These are phyloP conservation scores for Campylorhamphus procurvoides DNA, from an alignment of 2,113 vertebrate species.

Conservation along the genomic window DNA sequence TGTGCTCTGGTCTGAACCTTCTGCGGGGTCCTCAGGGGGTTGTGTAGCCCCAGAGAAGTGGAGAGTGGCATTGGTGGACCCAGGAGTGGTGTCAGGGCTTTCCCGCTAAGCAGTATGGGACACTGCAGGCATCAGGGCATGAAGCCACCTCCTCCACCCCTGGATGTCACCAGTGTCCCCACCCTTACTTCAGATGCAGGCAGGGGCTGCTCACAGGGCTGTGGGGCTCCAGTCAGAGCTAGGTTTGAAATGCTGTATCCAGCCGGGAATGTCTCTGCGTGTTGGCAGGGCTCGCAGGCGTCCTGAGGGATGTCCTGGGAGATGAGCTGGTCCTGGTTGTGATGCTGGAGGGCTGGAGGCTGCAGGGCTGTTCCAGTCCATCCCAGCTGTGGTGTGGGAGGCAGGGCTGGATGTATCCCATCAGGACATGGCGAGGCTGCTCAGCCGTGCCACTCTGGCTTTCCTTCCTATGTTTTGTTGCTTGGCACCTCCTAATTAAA, in stretches of 20 bases:
- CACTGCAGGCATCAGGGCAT: fast-evolving
- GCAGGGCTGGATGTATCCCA: background rate
- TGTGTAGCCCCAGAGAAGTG: background rate
- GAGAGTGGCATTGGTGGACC: background rate
- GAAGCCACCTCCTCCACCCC: background rate
- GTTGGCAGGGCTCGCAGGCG: background rate
- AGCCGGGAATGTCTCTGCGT: background rate
- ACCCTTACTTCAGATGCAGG: fast-evolving
- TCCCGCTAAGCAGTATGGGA: background rate
- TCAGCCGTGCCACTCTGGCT: background rate
- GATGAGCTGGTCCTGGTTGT: background rate
- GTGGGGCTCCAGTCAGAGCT: background rate
- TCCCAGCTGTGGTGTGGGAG: fast-evolving
- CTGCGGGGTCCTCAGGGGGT: fast-evolving
- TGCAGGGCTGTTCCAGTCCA: fast-evolving
- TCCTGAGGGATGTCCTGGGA: background rate
- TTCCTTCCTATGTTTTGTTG: conserved; percentile 4
- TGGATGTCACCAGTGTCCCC: background rate
- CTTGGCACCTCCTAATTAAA: conserved; percentile 67
- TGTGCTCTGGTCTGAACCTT: background rate
- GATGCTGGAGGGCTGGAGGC: fast-evolving
- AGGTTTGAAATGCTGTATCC: background rate
- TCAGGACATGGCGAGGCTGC: fast-evolving
- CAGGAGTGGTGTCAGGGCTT: background rate
- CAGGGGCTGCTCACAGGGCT: fast-evolving